Conservation (phyloP, 2,888 invertebrate genomes). For the Amiota minor region DNA sequence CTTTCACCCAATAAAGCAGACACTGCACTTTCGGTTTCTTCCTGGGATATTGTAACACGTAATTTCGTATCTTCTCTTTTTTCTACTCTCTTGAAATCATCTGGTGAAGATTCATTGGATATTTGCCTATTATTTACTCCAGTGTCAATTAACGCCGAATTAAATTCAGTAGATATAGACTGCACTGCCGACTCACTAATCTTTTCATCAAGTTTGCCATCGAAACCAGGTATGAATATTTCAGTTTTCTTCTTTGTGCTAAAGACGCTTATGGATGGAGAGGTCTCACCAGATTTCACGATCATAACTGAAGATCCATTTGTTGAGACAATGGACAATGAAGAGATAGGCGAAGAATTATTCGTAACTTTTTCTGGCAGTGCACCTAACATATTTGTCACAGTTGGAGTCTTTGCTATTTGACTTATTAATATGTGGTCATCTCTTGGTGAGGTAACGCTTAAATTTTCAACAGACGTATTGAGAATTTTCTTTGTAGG, state of each 20-base stretch:
- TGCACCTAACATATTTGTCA: slow-evolving; percentile 51
- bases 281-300: slow-evolving; percentile 36
- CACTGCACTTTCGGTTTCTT: slow-evolving; percentile 93
- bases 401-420: slow-evolving; percentile 76
- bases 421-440: slow-evolving; percentile 75
- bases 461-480: slow-evolving; percentile 52
- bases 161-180: slow-evolving; percentile 80
- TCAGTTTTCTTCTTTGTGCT: slow-evolving; percentile 75
- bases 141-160: slow-evolving; percentile 70
- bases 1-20: slow-evolving; percentile 90
- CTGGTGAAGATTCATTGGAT: slow-evolving; percentile 71
- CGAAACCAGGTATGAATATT: slow-evolving; percentile 80
- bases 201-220: slow-evolving; percentile 79
- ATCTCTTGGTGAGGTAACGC: slow-evolving; percentile 69
- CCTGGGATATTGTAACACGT: slow-evolving; percentile 87
- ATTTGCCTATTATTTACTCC: slow-evolving; percentile 72
- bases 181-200: slow-evolving; percentile 87
- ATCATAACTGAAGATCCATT: slow-evolving; percentile 53
- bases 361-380: slow-evolving; percentile 51
- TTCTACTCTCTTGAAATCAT: slow-evolving; percentile 73
- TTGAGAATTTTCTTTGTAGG: slow-evolving; percentile 40
- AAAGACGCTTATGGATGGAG: not conserved
- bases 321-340: slow-evolving; percentile 44
- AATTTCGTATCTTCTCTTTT: slow-evolving; percentile 82
- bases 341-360: slow-evolving; percentile 61